These are phyloP conservation scores for Pollenia labialis DNA, from an alignment of 2,888 invertebrate genomes.

Conservation along the genomic window DNA sequence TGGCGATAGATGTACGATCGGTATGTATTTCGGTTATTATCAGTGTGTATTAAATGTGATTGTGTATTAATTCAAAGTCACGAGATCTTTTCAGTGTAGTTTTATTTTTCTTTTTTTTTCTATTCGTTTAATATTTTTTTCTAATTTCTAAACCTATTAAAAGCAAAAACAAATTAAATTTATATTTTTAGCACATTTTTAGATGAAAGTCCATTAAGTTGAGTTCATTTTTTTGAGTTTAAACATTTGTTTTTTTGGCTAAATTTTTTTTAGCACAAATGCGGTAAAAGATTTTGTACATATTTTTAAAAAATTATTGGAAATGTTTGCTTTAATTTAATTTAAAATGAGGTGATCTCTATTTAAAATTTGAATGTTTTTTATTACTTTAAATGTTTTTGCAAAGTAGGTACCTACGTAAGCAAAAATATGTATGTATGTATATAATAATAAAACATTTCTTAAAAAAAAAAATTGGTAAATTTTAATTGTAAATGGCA, in stretches of 20 bases:
- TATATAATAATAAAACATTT: too few species aligned
- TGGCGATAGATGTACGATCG: neutral
- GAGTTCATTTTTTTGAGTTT: conserved; percentile 26
- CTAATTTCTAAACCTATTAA: neutral
- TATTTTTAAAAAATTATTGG: neutral
- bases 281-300: neutral
- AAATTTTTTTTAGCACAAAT: conserved; percentile 24
- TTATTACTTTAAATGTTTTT: neutral
- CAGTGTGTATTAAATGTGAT: neutral
- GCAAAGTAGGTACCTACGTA: neutral
- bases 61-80: conserved; percentile 50
- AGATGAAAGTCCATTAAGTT: conserved; percentile 68
- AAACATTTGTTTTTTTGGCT: conserved; percentile 6
- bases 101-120: neutral
- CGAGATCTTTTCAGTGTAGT: conserved; percentile 55
- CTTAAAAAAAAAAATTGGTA: neutral
- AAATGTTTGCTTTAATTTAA: neutral
- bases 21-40: neutral
- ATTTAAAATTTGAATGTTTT: conserved; percentile 7
- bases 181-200: conserved; percentile 61
- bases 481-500: conserved; percentile 1
- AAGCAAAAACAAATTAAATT: conserved; percentile 32
- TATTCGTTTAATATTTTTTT: too few species aligned
- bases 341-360: conserved; percentile 28
- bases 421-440: too few species aligned